Evolutionary conservation across 2,797 vertebrate genomes (phyloP), one percentile per base, ranked within the genome.

Genomic region (Neomorphus geoffroyi): DNA sequence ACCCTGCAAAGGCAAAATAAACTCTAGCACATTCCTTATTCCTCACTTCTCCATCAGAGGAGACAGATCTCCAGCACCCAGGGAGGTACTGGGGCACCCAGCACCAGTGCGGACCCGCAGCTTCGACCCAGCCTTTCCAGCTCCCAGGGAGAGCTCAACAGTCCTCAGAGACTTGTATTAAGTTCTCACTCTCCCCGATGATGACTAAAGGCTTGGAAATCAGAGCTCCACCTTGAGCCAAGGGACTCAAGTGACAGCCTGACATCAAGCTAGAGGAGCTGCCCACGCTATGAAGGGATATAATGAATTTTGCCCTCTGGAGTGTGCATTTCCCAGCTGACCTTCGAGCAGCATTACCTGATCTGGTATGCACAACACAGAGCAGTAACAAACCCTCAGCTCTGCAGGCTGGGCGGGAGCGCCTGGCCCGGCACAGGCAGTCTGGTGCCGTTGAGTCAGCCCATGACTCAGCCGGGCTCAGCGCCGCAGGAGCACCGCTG

Each of bases 401-500:
- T 22, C 46, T 8, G 57, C 50, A 64, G 64, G 26, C 56, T 8
- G 54, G 77, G 35, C 1, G 79, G 90, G 71, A 89, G 94, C 3
- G 5, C 84, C 71, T 12, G 3, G 84, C 84, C 51, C 77, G 18
- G 18, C 16, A 32, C 89, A 22, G 21, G 71, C 83, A 72, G 87
- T 10, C 90, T 57, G 73, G 65, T 95, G 95, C 92, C 16, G 13
- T 80, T 95, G 95, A 95, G 51, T 96, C 95, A 96, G 91, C 77
- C 67, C 61, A 3, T 96, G 95, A 93, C 77, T 96, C 93, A 94
- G 91, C 81, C 53, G 27, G 61, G 79, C 89, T 95, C 94, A 75
- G 80, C 71, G 12, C 89, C 27, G 35, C 93, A 39, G 33, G 46
- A 39, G 58, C 26, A 28, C 35, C 12, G 28, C 78, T 48, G 85